phyloP scores from a whole-genome alignment of 1,140 invertebrate species.

The Formica exsecta region DNA sequence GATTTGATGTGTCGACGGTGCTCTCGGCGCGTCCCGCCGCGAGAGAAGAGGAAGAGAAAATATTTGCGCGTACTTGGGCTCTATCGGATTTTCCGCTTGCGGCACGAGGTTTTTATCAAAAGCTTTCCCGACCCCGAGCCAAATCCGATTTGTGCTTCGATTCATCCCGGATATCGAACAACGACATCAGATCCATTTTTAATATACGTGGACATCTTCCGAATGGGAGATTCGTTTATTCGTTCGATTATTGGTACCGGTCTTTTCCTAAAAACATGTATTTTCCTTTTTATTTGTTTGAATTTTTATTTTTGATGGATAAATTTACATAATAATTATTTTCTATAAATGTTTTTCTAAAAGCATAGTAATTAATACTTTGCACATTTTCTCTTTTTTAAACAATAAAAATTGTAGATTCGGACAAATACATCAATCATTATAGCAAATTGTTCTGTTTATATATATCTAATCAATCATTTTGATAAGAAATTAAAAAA shows the following conservation, averaged over 20 bases:
- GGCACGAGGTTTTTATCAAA: conserved; percentile 82
- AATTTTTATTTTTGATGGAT: background rate
- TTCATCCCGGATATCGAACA: conserved; percentile 69
- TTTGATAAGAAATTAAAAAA: background rate
- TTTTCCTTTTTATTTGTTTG: background rate
- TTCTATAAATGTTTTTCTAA: background rate
- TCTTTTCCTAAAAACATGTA: background rate
- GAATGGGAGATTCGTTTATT: conserved; percentile 7
- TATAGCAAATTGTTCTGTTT: background rate
- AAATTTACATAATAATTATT: background rate
- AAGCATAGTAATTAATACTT: conserved; percentile 6
- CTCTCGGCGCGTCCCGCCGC: conserved; percentile 70
- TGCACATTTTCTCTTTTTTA: background rate
- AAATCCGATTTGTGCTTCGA: conserved; percentile 73
- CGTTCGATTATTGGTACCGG: conserved; percentile 13
- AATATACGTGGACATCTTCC: conserved; percentile 58
- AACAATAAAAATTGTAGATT: background rate
- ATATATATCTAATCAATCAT: background rate
- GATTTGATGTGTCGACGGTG: conserved; percentile 83
- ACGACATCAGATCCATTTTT: conserved; percentile 59
- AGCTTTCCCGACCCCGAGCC: conserved; percentile 74
- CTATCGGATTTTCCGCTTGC: conserved; percentile 84
- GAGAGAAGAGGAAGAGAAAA: conserved; percentile 79
- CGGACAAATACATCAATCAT: background rate
- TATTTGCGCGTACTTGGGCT: conserved; percentile 82